These are phyloP conservation scores for Varanus komodoensis DNA, from an alignment of 2,113 vertebrate species.

Conservation along the genomic window DNA sequence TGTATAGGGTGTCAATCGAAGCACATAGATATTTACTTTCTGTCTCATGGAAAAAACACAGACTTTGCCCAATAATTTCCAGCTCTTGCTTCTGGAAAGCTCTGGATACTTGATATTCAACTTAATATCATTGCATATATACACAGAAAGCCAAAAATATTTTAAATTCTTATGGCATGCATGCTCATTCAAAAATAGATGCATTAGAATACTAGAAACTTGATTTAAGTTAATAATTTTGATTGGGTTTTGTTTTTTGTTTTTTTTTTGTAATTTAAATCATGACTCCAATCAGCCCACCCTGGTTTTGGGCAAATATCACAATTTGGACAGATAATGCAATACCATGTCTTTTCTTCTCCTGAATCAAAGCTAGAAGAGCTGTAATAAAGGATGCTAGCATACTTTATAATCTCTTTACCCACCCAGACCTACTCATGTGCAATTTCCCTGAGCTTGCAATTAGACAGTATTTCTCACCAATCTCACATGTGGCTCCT, in stretches of 20 bases:
- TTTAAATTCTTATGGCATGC: no score
- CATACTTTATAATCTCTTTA: constrained; percentile 2
- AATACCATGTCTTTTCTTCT: background rate
- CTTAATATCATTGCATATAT: no score
- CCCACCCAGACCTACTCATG: background rate
- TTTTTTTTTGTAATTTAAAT: background rate
- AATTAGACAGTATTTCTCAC: constrained; percentile 61
- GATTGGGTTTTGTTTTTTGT: background rate
- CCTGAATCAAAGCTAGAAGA: background rate
- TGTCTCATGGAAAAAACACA: background rate
- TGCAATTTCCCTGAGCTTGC: background rate
- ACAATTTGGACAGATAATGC: background rate
- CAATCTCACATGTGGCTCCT: constrained; percentile 75
- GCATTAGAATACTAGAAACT: background rate
- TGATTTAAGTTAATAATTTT: background rate
- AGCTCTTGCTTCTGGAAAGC: no score
- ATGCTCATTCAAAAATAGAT: background rate
- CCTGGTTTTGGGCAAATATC: background rate
- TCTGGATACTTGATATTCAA: no score
- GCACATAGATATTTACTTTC: background rate
- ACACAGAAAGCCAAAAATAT: no score
- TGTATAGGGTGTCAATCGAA: background rate
- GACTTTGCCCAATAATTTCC: background rate
- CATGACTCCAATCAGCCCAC: background rate
- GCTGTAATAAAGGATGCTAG: background rate